These are phyloP conservation scores for Anas acuta DNA, from an alignment of 2,797 vertebrate genomes.

Conservation along the genomic window DNA sequence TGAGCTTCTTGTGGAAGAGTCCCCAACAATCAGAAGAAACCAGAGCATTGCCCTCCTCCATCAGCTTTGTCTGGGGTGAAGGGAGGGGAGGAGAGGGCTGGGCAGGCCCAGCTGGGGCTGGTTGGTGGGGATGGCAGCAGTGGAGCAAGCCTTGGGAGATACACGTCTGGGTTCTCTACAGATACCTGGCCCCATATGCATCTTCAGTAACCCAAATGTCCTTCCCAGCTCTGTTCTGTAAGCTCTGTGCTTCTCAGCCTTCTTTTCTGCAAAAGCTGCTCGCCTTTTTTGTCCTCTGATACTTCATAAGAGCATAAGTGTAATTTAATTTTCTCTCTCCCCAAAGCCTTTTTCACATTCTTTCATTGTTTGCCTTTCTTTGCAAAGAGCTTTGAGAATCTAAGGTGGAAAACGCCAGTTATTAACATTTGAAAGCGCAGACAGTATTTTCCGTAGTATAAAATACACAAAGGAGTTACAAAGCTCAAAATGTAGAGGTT, in stretches of 20 bases:
- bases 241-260: background rate
- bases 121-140: background rate
- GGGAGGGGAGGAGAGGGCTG: background rate
- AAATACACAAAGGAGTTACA: background rate
- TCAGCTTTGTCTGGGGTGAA: background rate
- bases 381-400: background rate
- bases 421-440: background rate
- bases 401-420: background rate
- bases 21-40: rapidly evolving
- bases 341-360: background rate
- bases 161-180: background rate
- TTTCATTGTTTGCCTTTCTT: background rate
- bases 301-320: background rate
- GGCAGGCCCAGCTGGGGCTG: rapidly evolving
- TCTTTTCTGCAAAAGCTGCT: background rate
- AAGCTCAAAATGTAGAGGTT: background rate
- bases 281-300: background rate
- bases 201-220: background rate
- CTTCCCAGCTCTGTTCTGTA: background rate
- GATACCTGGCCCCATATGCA: rapidly evolving
- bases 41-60: background rate
- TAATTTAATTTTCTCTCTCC: background rate
- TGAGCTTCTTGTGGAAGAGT: background rate
- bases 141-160: background rate
- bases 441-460: background rate